phyloP scores from a whole-genome alignment of 2,797 vertebrate species.

The Poecilia gillii region DNA sequence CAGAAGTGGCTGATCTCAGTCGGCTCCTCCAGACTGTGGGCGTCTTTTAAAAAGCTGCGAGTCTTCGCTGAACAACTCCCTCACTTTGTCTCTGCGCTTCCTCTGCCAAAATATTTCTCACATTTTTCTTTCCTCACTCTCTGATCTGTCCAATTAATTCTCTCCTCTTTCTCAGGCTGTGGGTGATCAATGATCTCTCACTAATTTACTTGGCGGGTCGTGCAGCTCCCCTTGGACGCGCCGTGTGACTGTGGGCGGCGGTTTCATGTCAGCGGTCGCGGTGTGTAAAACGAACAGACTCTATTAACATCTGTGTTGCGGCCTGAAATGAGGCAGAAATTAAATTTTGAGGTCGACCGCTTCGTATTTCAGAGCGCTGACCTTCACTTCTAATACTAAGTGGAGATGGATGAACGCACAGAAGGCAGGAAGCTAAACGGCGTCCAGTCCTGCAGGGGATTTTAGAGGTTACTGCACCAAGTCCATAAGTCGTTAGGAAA shows the following conservation, averaged over 20 bases:
- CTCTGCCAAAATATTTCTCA: slow-evolving; percentile 18
- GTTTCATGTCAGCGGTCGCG: slow-evolving; percentile 30
- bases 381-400: slow-evolving; percentile 63
- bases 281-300: slow-evolving; percentile 27
- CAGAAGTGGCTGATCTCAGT: not conserved
- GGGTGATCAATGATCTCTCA: slow-evolving; percentile 60
- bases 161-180: slow-evolving; percentile 37
- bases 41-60: slow-evolving; percentile 43
- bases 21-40: slow-evolving; percentile 18
- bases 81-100: slow-evolving; percentile 2
- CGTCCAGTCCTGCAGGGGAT: not conserved
- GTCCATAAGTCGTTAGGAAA: not conserved
- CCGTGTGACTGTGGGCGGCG: slow-evolving; percentile 5
- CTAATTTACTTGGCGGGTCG: slow-evolving; percentile 43
- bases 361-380: slow-evolving; percentile 56
- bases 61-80: slow-evolving; percentile 21
- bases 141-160: slow-evolving; percentile 57
- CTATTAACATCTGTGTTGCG: slow-evolving; percentile 45
- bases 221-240: slow-evolving; percentile 13
- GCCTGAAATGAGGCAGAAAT: slow-evolving; percentile 65
- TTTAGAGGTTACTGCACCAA: slow-evolving; percentile 18
- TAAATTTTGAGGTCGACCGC: slow-evolving; percentile 61
- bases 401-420: slow-evolving; percentile 56
- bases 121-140: slow-evolving; percentile 9
- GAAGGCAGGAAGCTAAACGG: slow-evolving; percentile 12